phyloP scores from a whole-genome alignment of 1,140 invertebrate genomes.

The Choristoneura fumiferana region DNA sequence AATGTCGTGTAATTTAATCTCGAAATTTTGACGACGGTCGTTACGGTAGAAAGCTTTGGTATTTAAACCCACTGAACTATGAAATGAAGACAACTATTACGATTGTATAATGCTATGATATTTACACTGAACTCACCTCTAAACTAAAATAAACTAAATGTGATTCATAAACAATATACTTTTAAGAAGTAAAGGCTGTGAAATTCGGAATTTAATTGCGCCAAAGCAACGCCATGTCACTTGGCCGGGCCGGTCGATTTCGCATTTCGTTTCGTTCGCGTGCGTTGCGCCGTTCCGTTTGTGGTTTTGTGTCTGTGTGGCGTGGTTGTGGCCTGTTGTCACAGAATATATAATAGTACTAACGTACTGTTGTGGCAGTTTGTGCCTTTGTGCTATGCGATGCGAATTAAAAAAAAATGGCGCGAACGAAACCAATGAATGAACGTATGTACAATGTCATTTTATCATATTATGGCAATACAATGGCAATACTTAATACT shows the following conservation, averaged over 20 bases:
- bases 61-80: conserved; percentile 13
- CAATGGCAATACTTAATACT: too few species aligned
- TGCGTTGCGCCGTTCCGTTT: too few species aligned
- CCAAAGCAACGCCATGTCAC: conserved; percentile 6
- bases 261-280: neutral
- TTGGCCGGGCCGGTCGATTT: conserved; percentile 4
- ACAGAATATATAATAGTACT: too few species aligned
- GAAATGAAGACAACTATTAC: neutral
- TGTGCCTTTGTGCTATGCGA: neutral
- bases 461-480: too few species aligned
- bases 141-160: neutral
- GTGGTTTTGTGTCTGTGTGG: too few species aligned
- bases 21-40: neutral
- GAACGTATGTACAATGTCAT: too few species aligned
- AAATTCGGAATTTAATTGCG: neutral
- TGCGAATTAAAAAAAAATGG: neutral
- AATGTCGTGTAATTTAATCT: too few species aligned
- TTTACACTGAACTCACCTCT: neutral
- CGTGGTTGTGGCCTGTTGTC: too few species aligned
- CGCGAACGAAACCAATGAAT: too few species aligned
- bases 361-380: too few species aligned
- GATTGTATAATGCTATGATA: too few species aligned
- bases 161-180: neutral
- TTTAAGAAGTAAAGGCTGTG: neutral
- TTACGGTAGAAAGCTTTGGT: conserved; percentile 14